Evolutionary conservation across 2,113 vertebrate species (phyloP).

Genomic region (Crypturellus undulatus): DNA sequence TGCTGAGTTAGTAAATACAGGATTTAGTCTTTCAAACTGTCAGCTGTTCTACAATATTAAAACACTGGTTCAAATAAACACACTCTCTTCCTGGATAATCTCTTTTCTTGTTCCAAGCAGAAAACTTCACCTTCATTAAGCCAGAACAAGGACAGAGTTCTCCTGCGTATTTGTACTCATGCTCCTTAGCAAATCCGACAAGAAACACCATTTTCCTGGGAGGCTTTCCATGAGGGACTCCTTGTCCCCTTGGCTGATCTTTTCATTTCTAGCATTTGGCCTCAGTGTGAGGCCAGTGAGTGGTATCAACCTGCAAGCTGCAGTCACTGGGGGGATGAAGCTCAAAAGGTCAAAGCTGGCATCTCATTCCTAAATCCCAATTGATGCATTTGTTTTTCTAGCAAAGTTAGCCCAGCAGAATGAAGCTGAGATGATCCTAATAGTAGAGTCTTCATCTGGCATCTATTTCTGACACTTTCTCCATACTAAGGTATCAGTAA

Average conservation of each 20-base stretch:
- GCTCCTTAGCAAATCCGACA: neutral
- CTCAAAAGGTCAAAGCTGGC: neutral
- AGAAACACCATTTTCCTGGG: neutral
- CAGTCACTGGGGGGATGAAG: neutral
- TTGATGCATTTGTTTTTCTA: neutral
- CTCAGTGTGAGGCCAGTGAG: neutral
- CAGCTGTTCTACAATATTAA: conserved; percentile 26
- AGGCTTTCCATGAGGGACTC: neutral
- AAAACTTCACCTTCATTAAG: neutral
- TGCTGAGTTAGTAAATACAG: conserved; percentile 34
- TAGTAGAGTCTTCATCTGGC: neutral
- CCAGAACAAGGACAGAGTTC: neutral
- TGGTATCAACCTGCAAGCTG: neutral
- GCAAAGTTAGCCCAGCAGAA: neutral
- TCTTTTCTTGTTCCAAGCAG: neutral
- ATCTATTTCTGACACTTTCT: neutral
- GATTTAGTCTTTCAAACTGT: conserved; percentile 27
- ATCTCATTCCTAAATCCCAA: neutral
- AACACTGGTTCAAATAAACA: conserved; percentile 41
- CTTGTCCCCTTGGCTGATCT: neutral
- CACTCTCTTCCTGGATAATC: neutral
- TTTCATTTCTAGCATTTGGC: conserved; percentile 1
- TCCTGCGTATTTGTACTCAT: neutral
- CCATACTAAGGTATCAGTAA: neutral
- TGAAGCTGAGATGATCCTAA: neutral